Evolutionary conservation across 2,888 invertebrate genomes (phyloP), one percentile per base, ranked within the genome.

Genomic region (Subacronicta megacephala): DNA sequence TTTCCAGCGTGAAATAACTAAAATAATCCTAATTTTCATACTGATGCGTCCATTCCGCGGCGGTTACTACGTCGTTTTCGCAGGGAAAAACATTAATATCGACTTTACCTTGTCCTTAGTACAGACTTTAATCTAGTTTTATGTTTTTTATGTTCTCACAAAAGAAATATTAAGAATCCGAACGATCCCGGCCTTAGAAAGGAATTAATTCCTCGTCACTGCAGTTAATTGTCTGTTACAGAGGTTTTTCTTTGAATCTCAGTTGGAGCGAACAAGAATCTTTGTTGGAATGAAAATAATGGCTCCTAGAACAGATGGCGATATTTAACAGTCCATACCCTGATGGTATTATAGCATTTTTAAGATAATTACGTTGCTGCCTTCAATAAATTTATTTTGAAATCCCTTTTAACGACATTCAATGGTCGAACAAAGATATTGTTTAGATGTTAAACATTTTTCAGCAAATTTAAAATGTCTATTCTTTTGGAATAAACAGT

Each of bases 211-310:
- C 80, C 72, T 82, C 78, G 82, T 80, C 73, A 75, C 81, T 85
- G 85, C 82, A 84, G 81, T 84, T 87, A 89, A 91, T 89, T 88
- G 88, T 83, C 86, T 77, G 85, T 85, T 81, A 88, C 85, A 86
- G 90, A 86, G 87, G 77, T 81, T 86, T 84, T 87, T 82, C 79
- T 81, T 80, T 80, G 78, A 82, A 78, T 81, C 80, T 80, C 77
- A 64, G 78, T 81, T 66, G 74, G 60, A 68, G 75, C 64, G 77
- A 73, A 81, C 69, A 73, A 80, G 75, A 76, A 82, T 82, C 78
- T 84, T 84, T 82, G 82, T 80, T 67, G 75, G 72, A 77, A 81
- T 83, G 82, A 78, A 84, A 85, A 84, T 87, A 89, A 89, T 85
- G 80, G 75, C 62, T 71, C 61, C 49, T 62, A 73, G 70, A 79